Conservation (phyloP, 2,113 vertebrate genomes). For the Falcunculus frontatus region DNA sequence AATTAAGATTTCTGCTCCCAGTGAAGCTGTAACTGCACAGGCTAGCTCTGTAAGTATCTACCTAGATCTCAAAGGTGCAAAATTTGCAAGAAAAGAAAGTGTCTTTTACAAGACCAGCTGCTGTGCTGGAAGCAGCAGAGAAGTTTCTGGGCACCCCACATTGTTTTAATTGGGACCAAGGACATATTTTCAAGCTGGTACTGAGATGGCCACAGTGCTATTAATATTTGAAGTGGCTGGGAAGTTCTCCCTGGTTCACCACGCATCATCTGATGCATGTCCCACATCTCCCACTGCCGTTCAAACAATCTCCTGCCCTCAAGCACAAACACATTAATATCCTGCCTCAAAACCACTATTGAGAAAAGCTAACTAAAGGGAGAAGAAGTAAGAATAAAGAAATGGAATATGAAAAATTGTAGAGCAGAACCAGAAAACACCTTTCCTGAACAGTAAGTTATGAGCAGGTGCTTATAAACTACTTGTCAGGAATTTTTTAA, state of each 20-base stretch:
- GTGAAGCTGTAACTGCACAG: background rate
- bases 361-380: background rate
- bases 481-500: background rate
- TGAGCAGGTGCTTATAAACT: background rate
- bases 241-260: background rate
- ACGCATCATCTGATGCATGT: fast-evolving
- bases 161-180: background rate
- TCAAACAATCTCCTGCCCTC: background rate
- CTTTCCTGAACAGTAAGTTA: background rate
- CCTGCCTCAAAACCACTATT: background rate
- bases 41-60: background rate
- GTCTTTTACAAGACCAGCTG: background rate
- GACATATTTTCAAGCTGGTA: background rate
- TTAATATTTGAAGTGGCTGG: background rate
- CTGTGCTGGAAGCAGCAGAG: background rate
- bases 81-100: background rate
- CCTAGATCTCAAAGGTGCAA: background rate
- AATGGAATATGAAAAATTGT: background rate
- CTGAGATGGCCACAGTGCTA: background rate
- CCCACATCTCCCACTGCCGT: background rate
- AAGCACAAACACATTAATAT: background rate
- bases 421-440: background rate
- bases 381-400: background rate
- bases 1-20: background rate
- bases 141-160: background rate